Evolutionary conservation across 2,888 invertebrate species (phyloP).

Genomic region (Operophtera brumata): DNA sequence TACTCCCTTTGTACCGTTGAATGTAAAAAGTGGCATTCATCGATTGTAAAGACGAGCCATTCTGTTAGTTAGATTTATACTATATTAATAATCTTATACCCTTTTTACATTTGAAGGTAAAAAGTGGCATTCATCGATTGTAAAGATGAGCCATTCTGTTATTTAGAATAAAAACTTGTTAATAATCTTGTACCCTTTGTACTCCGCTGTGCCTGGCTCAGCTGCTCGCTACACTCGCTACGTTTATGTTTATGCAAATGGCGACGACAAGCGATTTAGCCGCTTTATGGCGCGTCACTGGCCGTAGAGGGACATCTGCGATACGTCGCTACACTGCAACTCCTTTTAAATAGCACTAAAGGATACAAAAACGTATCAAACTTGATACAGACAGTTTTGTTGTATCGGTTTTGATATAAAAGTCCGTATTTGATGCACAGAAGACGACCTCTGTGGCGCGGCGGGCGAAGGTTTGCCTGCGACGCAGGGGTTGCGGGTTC

Average conservation of each 20-base stretch:
- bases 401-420: too few relatives aligned
- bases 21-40: too few relatives aligned
- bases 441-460: too few relatives aligned
- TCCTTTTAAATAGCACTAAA: background rate
- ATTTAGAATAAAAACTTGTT: background rate
- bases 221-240: constrained; percentile 25
- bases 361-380: background rate
- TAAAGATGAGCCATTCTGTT: background rate
- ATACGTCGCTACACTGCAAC: constrained; percentile 24
- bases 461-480: too few relatives aligned
- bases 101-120: too few relatives aligned
- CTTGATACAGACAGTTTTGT: background rate
- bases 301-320: constrained; percentile 43
- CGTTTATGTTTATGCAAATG: constrained; percentile 60
- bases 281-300: constrained; percentile 57
- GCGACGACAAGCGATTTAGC: constrained; percentile 58
- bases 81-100: too few relatives aligned
- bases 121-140: too few relatives aligned
- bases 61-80: too few relatives aligned
- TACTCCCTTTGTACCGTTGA: too few relatives aligned
- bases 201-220: constrained; percentile 22
- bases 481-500: too few relatives aligned
- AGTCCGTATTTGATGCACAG: too few relatives aligned
- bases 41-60: too few relatives aligned
- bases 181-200: background rate